Evolutionary conservation across 2,797 vertebrate genomes (phyloP).

Genomic region (Sebastes minor): DNA sequence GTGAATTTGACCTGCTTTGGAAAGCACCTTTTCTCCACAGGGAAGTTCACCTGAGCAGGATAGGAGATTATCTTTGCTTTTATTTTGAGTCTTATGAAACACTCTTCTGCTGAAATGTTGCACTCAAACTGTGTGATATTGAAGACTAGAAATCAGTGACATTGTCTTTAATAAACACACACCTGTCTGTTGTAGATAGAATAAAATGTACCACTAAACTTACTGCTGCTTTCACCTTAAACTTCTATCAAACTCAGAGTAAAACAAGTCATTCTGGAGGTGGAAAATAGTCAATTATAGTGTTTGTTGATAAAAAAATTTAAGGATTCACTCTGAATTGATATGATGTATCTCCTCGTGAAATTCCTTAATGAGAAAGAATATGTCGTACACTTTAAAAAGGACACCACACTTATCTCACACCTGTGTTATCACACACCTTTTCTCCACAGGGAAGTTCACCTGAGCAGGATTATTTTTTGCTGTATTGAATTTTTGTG

Average conservation of each 20-base stretch:
- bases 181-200: not conserved
- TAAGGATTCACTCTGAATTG: not conserved
- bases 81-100: too few relatives aligned
- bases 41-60: not conserved
- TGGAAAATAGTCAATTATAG: not conserved
- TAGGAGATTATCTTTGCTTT: not conserved
- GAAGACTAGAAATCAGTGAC: not conserved
- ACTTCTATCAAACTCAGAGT: too few relatives aligned
- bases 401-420: not conserved
- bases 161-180: not conserved
- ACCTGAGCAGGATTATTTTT: too few relatives aligned
- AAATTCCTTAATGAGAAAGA: not conserved
- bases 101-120: constrained; percentile 4
- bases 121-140: not conserved
- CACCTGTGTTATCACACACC: not conserved
- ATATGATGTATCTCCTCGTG: not conserved
- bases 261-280: not conserved
- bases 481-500: too few relatives aligned
- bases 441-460: too few relatives aligned
- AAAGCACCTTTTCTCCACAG: not conserved
- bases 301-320: not conserved
- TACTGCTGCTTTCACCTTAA: not conserved
- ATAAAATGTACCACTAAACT: not conserved
- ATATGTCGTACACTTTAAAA: not conserved
- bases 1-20: not conserved